Conservation (phyloP, 2,888 invertebrate genomes). For the Lasioglossum lativentre region DNA sequence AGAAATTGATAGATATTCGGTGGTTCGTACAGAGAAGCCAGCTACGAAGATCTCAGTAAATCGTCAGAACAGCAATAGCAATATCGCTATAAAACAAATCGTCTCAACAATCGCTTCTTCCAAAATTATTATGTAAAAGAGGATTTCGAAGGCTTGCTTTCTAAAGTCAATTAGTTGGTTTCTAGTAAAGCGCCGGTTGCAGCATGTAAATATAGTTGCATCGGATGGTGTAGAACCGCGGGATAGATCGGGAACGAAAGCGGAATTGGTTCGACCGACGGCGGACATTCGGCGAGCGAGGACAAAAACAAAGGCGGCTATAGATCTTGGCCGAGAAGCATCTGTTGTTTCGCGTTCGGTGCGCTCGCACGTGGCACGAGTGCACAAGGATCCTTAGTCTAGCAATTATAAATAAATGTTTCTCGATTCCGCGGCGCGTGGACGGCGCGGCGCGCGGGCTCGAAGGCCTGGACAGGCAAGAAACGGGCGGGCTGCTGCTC, state of each 20-base stretch:
- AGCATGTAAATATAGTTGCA: background rate
- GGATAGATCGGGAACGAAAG: background rate
- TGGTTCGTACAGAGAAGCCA: no score
- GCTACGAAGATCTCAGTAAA: no score
- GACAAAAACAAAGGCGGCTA: slow-evolving; percentile 6
- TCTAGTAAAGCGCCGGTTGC: background rate
- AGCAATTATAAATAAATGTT: slow-evolving; percentile 7
- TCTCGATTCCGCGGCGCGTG: background rate
- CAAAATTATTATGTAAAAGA: background rate
- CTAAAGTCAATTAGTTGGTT: background rate
- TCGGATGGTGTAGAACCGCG: background rate
- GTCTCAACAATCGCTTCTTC: background rate
- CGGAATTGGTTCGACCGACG: background rate
- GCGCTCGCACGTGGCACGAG: background rate
- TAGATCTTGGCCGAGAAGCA: background rate
- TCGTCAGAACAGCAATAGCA: no score
- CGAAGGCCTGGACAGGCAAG: background rate
- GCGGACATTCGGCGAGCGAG: background rate
- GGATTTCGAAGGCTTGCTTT: background rate
- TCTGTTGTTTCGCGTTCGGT: background rate
- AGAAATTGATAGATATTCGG: no score
- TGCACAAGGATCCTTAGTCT: slow-evolving; percentile 3
- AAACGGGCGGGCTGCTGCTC: background rate
- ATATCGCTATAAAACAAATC: no score
- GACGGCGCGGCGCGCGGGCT: background rate